These are phyloP conservation scores for Molossus alvarezi DNA, from an alignment of 2,797 vertebrate genomes.

Conservation along the genomic window DNA sequence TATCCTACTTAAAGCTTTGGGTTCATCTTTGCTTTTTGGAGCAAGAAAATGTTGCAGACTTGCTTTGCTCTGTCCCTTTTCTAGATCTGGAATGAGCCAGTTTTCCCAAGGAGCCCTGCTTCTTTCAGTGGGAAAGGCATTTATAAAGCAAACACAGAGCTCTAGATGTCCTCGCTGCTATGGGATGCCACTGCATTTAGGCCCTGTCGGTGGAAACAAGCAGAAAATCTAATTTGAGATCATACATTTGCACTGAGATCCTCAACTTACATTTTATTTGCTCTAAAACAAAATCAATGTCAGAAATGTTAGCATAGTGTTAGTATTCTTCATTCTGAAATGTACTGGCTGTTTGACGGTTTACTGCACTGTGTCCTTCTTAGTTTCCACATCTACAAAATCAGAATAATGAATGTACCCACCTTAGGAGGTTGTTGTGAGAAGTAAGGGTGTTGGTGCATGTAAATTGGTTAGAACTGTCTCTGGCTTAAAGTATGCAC, in stretches of 20 bases:
- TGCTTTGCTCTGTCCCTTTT: not conserved
- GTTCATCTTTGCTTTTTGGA: not conserved
- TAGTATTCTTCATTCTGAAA: not conserved
- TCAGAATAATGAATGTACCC: not conserved
- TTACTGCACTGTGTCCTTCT: not conserved
- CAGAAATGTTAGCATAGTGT: not conserved
- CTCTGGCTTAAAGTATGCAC: not conserved
- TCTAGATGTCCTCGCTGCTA: not conserved
- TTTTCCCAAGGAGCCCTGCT: not conserved
- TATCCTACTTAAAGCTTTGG: not conserved
- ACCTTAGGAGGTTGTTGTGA: not conserved
- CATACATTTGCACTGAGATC: not conserved
- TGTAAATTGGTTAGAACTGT: not conserved
- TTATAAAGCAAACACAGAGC: not conserved
- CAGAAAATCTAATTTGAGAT: not conserved
- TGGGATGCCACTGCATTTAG: not conserved
- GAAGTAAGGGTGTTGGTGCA: not conserved
- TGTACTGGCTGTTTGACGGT: not conserved
- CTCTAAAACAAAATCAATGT: not conserved
- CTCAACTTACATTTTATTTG: not conserved
- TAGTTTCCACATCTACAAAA: not conserved
- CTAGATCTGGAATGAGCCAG: not conserved
- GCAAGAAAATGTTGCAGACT: not conserved
- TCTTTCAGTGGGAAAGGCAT: not conserved
- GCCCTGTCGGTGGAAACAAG: not conserved